These are phyloP conservation scores for Callionymus lyra DNA, from an alignment of 2,113 vertebrate genomes.

Conservation along the genomic window DNA sequence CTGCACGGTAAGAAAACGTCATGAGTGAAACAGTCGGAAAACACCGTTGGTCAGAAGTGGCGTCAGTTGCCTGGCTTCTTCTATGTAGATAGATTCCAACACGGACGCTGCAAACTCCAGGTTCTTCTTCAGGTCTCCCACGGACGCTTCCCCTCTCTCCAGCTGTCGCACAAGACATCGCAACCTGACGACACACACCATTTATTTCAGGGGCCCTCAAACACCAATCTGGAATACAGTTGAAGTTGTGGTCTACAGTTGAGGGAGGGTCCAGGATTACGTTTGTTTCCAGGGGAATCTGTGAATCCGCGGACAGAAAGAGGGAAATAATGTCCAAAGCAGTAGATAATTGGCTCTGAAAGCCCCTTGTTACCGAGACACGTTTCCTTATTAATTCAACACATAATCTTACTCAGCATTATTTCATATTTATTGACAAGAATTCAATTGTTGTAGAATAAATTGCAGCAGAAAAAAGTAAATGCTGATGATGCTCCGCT, in stretches of 20 bases:
- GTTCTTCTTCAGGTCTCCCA: slow-evolving; percentile 88
- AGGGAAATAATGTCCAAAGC: background rate
- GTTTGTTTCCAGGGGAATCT: background rate
- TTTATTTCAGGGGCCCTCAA: background rate
- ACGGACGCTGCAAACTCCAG: slow-evolving; percentile 86
- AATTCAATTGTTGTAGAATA: no score
- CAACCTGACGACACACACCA: slow-evolving; percentile 62
- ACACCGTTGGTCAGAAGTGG: background rate
- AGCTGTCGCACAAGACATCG: slow-evolving; percentile 87
- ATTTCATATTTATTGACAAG: no score
- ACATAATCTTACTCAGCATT: no score
- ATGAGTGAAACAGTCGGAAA: background rate
- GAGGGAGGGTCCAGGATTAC: no score
- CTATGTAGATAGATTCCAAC: slow-evolving; percentile 84
- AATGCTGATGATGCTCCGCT: no score
- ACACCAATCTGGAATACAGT: background rate
- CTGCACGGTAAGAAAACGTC: slow-evolving; percentile 53
- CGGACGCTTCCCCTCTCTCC: slow-evolving; percentile 85
- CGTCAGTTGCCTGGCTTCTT: slow-evolving; percentile 76
- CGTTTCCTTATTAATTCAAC: no score
- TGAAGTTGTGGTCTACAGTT: no score
- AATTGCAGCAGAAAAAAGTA: no score
- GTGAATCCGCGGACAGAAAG: background rate
- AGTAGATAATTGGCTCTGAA: no score
- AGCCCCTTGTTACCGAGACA: no score